Percentiles rank a stretch among this genome's conserved stretches.
These are phyloP conservation scores for Archips xylosteana DNA, from an alignment of 2,888 invertebrate genomes.

Conservation along the genomic window DNA sequence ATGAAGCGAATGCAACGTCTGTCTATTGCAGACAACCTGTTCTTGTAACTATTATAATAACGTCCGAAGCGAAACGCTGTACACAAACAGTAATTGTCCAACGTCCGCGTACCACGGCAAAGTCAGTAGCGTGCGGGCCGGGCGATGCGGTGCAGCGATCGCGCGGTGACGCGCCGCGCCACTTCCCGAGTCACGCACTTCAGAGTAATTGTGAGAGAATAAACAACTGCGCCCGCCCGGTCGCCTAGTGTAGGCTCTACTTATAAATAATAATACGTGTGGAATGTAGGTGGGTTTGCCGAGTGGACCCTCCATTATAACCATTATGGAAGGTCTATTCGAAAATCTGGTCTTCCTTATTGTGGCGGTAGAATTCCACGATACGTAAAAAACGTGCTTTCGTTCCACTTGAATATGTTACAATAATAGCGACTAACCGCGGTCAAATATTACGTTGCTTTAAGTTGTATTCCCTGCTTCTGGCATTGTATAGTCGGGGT, in stretches of 20 bases:
- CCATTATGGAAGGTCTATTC: constrained; percentile 30
- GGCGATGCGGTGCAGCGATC: constrained; percentile 54
- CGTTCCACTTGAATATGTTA: constrained; percentile 7
- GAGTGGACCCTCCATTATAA: constrained; percentile 43
- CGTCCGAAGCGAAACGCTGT: constrained; percentile 24
- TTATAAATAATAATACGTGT: constrained; percentile 48
- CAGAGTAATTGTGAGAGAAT: constrained; percentile 64
- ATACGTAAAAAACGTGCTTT: constrained; percentile 30
- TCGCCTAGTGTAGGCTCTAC: constrained; percentile 46
- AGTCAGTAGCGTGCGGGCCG: constrained; percentile 50
- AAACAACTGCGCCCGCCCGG: constrained; percentile 55
- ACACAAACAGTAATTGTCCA: constrained; percentile 34
- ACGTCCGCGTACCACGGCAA: constrained; percentile 27
- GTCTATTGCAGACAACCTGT: constrained; percentile 13
- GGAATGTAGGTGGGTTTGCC: constrained; percentile 59
- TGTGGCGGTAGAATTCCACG: constrained; percentile 11
- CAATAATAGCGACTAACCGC: constrained; percentile 13
- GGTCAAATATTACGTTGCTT: constrained; percentile 17
- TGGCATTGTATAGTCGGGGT: too few species aligned
- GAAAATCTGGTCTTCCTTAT: constrained; percentile 8
- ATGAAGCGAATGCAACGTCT: neutral
- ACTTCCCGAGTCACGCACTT: constrained; percentile 72
- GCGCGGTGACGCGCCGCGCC: constrained; percentile 54
- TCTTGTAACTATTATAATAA: constrained; percentile 17
- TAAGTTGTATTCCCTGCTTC: constrained; percentile 22